Conservation (phyloP, 2,888 invertebrate genomes). For the Herminia tarsipennalis region DNA sequence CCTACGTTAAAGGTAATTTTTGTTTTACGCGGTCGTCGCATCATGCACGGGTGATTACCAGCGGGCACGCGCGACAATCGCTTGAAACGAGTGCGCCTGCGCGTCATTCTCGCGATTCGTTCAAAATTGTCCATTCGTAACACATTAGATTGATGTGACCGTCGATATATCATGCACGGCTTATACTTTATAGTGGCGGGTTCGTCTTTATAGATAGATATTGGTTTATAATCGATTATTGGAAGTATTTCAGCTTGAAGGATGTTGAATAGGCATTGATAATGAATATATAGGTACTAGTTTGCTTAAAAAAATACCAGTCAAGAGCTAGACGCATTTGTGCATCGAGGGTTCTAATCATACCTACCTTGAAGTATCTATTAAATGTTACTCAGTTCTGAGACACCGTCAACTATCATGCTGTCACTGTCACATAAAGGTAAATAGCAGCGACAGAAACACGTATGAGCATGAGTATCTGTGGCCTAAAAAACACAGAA, state of each 20-base stretch:
- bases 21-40: conserved; percentile 36
- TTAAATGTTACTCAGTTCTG: too few relatives aligned
- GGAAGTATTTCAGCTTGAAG: not conserved
- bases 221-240: conserved; percentile 5
- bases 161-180: conserved; percentile 36
- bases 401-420: too few relatives aligned
- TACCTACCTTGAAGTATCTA: too few relatives aligned
- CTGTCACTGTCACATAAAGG: too few relatives aligned
- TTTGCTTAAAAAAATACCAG: too few relatives aligned
- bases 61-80: conserved; percentile 38
- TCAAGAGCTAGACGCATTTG: too few relatives aligned
- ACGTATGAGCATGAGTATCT: not conserved
- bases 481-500: not conserved
- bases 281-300: not conserved
- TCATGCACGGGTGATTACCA: conserved; percentile 37
- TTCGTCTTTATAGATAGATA: not conserved
- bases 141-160: conserved; percentile 32
- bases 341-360: too few relatives aligned
- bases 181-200: conserved; percentile 11
- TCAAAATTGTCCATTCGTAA: conserved; percentile 40
- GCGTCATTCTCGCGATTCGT: conserved; percentile 37
- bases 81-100: conserved; percentile 11
- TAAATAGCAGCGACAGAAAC: too few relatives aligned
- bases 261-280: not conserved
- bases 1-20: conserved; percentile 25